Evolutionary conservation across 2,888 invertebrate genomes (phyloP), one percentile per base, ranked within the genome.

Genomic region (Cheilosia vernalis): DNA sequence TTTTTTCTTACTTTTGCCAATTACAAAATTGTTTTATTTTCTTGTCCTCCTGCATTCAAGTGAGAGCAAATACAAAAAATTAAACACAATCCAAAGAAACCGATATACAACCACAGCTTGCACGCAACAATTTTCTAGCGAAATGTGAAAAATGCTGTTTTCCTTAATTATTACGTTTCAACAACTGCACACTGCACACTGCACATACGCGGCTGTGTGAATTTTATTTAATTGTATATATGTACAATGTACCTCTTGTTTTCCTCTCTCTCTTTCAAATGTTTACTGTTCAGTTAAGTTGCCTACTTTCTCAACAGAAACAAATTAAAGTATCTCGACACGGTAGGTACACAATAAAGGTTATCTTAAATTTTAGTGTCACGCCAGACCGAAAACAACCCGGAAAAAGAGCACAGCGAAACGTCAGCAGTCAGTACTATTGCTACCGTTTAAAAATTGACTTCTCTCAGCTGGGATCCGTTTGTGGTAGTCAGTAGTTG

Each of bases 81-180:
- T 30, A 33, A 49, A 19, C 5, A 19, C 56, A 21, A 42, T 56
- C 13, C 33, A 33, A 10, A 19, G 67, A 74, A 81, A 76, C 61
- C 53, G 53, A 69, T 61, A 21, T 33, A 15, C n/a, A 51, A 40
- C n/a, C 17, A 58, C 27, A 44, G 58, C 21, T 33, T 58, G 70
- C 70, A 67, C 61, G 72, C 82, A 78, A 78, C 49, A 61, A 60
- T 83, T 73, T 70, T 58, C 63, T 19, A 83, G 61, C 66, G 55
- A 78, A 72, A 83, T 83, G 60, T 27, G 72, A 78, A 83, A 72
- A 83, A 83, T 78, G 78, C 67, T 83, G 77, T 82, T 78, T 72
- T 82, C 47, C 64, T 78, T 66, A 72, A 78, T 82, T 42, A 61
- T 72, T 66, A 72, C 60, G 70, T 72, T 77, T 69, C 44, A 72